Evolutionary conservation across 2,888 invertebrate genomes (phyloP), one percentile per base, ranked within the genome.

Genomic region (Punctoribates punctum): DNA sequence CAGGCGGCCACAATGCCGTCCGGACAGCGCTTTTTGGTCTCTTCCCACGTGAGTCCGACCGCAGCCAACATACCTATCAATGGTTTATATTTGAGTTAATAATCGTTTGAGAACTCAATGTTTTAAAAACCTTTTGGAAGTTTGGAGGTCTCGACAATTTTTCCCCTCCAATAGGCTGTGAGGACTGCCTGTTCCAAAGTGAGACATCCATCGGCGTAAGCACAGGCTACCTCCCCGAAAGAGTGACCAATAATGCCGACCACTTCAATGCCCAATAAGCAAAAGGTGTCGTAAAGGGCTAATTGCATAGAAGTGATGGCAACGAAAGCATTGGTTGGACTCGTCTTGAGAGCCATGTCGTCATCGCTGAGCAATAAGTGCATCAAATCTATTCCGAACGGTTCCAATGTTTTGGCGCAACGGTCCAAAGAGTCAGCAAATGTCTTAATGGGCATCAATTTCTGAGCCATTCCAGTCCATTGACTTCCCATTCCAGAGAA

Each of bases 401-500:
- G 89, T 79, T 89, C 88, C 46, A 99, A 86, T 17, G 90, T 89
- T 70, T 89, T 89, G 9, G 92, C 90, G 80, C 91, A 90, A 78
- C 89, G 89, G 79, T 88, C 86, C 80, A 98, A 88, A 77, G 93
- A 91, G 75, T 88, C 87, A 78, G 89, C 89, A 86, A 97, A 97
- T 1, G 87, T 85, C 75, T 94, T 92, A 79, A 98, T 86, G 78
- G 87, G 85, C 89, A 97, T 90, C 80, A 99, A 87, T 77, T 90
- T 88, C 82, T 90, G 90, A 17, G 90, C 96, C 97, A 98, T 98
- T 81, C 94, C 94, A 70, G 91, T 88, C 97, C 97, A 98, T 85
- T 98, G 98, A 62, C 93, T 91, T 17, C 98, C 98, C 98, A 99
- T 98, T 77, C 99, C 99, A 67, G 96, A 91, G 86, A 95, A 98